Base-by-base conservation (phyloP, 92 coral and sea anemone species). In the Umimayanthus kanabou region DNA sequence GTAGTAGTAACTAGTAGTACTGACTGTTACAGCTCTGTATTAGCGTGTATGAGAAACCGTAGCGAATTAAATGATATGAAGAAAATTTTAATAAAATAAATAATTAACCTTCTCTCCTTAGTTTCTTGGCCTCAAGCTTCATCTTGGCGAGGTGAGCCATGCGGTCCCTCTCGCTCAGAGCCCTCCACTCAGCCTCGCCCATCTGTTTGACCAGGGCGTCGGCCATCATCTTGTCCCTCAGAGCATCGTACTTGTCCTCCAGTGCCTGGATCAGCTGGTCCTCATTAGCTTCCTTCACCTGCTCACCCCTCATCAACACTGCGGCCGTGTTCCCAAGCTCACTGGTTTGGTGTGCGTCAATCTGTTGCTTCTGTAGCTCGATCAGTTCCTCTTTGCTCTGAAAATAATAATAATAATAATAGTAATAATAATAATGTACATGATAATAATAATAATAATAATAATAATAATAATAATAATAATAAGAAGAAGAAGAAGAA, bases 221-320 rank as follows among this genome's bases (percentile, higher is more conserved):
- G 29, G 98, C 92, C 81, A 97, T 76, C 74, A 97, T 91, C 87
- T 92, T 97, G 91, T 97, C 98, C 64, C 95, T 91, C 87, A 97
- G 93, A 9, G 96, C 98, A 80, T 97, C 99, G 85, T 95, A 97
- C 82, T 97, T 97, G 88, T 94, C 93, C 78, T 95, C 95, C 91
- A 97, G 79, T 10, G 99, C 99, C 70, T 97, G 96, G 13, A 96
- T 88, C 57, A 97, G 94, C 87, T 94, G 97, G 23, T 93, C 96
- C 76, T 95, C 99, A 39, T 91, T 89, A 18, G 98, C 99, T 73
- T 85, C 88, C 64, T 93, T 94, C 80, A 88, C 91, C 45, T 87
- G 89, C 72, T 97, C 99, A n/a, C 90, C 93, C 49, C 92, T 90
- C 88, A 93, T 96, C 28, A 97, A 89, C 20, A 93, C 95, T 43